A percentile compares a stretch with the other conserved stretches of the same genome.
Conservation (phyloP, 1,140 invertebrate species). For the Caenorhabditis remanei region DNA sequence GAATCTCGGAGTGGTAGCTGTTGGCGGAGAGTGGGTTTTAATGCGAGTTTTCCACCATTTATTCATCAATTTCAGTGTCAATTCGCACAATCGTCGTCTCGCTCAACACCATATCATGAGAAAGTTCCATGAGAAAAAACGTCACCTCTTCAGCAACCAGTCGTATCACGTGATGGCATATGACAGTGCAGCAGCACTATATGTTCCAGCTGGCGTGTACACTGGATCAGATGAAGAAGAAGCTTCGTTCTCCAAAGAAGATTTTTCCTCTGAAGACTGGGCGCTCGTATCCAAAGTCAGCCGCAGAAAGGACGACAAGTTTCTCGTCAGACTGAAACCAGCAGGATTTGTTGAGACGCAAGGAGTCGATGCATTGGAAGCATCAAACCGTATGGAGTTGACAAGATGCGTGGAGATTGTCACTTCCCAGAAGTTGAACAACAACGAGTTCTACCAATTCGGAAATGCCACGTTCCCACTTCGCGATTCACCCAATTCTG, state of each 20-base stretch:
- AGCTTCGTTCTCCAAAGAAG: neutral
- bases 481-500: neutral
- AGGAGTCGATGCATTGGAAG: neutral
- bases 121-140: neutral
- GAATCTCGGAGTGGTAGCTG: neutral
- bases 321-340: neutral
- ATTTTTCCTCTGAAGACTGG: constrained; percentile 19
- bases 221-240: neutral
- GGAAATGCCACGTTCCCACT: constrained; percentile 16
- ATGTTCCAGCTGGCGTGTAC: neutral
- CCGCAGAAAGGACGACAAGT: constrained; percentile 5
- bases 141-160: neutral
- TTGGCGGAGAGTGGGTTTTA: neutral
- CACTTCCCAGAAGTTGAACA: constrained; percentile 23
- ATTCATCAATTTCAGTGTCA: constrained; percentile 3
- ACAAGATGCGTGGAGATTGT: constrained; percentile 13
- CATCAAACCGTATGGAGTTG: neutral
- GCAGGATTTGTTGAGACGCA: neutral
- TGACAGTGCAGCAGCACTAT: neutral
- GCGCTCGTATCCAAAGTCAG: neutral
- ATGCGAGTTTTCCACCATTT: neutral
- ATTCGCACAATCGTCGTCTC: constrained; percentile 3
- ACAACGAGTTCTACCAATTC: constrained; percentile 2
- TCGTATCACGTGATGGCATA: neutral
- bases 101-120: neutral